phyloP scores from a whole-genome alignment of 1,140 invertebrate species.

The Drosophila lini region DNA sequence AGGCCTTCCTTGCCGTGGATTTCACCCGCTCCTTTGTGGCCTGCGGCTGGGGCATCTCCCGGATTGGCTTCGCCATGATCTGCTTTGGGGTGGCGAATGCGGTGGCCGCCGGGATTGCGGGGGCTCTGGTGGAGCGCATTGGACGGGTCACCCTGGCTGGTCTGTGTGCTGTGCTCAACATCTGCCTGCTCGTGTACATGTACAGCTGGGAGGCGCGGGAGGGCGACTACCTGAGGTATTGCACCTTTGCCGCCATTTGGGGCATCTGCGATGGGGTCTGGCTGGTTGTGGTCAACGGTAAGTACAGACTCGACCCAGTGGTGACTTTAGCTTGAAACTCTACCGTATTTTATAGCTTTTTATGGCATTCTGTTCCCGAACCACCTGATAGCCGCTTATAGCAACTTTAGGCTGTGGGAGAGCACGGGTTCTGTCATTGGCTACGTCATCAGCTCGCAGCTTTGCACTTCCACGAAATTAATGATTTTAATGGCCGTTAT shows the following conservation, averaged over 20 bases:
- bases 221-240: slow-evolving; percentile 90
- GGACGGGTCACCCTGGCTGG: slow-evolving; percentile 89
- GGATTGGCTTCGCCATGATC: slow-evolving; percentile 96
- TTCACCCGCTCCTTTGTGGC: slow-evolving; percentile 95
- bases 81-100: slow-evolving; percentile 94
- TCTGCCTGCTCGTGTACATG: slow-evolving; percentile 88
- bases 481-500: slow-evolving; percentile 90
- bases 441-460: slow-evolving; percentile 91
- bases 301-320: slow-evolving; percentile 63
- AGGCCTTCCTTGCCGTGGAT: slow-evolving; percentile 95
- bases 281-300: slow-evolving; percentile 97
- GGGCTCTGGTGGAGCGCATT: slow-evolving; percentile 91
- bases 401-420: slow-evolving; percentile 96
- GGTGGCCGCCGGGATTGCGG: slow-evolving; percentile 91
- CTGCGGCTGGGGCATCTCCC: slow-evolving; percentile 94
- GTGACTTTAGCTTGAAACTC: not conserved
- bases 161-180: slow-evolving; percentile 91
- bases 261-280: slow-evolving; percentile 96
- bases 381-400: slow-evolving; percentile 95
- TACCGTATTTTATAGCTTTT: slow-evolving; percentile 87
- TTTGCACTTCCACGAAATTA: slow-evolving; percentile 91
- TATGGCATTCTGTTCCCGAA: slow-evolving; percentile 94
- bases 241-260: slow-evolving; percentile 94
- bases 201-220: slow-evolving; percentile 91
- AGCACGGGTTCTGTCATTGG: slow-evolving; percentile 94